Conservation (phyloP, 2,888 invertebrate species). For the Conistra vaccinii region DNA sequence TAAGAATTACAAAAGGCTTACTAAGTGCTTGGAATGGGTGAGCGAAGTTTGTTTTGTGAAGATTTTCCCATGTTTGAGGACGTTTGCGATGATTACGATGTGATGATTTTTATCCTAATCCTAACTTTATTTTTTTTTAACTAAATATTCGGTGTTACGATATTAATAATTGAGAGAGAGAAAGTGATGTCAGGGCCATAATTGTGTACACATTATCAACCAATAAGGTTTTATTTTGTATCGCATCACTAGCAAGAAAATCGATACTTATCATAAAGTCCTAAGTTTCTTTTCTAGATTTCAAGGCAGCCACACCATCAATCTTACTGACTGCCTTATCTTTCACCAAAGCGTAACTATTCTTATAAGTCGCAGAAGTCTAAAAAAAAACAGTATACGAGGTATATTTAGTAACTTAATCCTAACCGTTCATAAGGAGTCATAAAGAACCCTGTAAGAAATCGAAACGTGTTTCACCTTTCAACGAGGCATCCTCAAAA, state of each 20-base stretch:
- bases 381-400: no score
- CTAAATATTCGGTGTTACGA: no score
- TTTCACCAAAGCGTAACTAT: background rate
- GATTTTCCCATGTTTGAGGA: background rate
- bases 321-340: background rate
- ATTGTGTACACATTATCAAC: background rate
- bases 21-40: background rate
- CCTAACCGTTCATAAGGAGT: no score
- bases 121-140: no score
- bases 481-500: no score
- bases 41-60: background rate
- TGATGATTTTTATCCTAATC: background rate
- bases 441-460: no score
- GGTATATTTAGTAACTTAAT: no score
- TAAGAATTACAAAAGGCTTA: constrained; percentile 22
- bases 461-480: no score
- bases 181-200: background rate
- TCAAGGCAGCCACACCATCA: background rate
- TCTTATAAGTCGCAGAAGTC: no score
- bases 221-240: background rate
- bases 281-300: no score
- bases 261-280: background rate
- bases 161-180: no score
- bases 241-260: background rate
- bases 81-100: background rate